Evolutionary conservation across 2,797 vertebrate genomes (phyloP).

Genomic region (Champsocephalus esox): DNA sequence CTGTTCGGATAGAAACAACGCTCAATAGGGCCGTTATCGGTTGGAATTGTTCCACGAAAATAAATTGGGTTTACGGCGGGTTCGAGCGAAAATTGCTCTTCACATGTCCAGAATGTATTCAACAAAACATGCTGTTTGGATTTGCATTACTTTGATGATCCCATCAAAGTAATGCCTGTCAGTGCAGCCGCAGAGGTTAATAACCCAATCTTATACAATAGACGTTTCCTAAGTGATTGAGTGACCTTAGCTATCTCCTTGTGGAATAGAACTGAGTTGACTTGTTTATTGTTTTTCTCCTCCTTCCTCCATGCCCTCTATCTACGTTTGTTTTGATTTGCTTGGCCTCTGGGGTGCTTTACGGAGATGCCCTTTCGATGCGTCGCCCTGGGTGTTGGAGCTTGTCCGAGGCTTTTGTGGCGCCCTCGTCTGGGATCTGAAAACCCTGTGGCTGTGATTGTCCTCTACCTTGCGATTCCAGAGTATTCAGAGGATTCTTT

Average conservation of each 20-base stretch:
- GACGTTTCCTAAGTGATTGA: conserved; percentile 65
- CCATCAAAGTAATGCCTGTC: conserved; percentile 40
- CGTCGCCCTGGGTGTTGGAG: conserved; percentile 42
- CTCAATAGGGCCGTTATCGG: conserved; percentile 11
- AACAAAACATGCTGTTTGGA: conserved; percentile 35
- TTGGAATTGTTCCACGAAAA: conserved; percentile 40
- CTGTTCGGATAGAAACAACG: conserved; percentile 20
- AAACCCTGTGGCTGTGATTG: conserved; percentile 60
- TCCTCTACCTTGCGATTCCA: conserved; percentile 58
- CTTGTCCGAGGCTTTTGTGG: conserved; percentile 51
- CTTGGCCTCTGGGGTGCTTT: conserved; percentile 60
- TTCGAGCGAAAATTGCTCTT: conserved; percentile 49
- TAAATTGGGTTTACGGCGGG: conserved; percentile 28
- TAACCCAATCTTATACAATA: conserved; percentile 63
- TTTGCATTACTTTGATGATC: conserved; percentile 59
- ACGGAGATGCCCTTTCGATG: conserved; percentile 69
- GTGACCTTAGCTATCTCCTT: conserved; percentile 73
- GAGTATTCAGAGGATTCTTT: conserved; percentile 62
- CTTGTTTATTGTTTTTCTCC: conserved; percentile 74
- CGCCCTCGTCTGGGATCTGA: conserved; percentile 47
- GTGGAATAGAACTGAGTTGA: conserved; percentile 62
- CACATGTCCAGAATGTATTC: conserved; percentile 11
- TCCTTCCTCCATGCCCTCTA: conserved; percentile 46
- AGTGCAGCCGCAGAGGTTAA: conserved; percentile 64
- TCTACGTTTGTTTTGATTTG: conserved; percentile 69